These are phyloP conservation scores for Cyclopterus lumpus DNA, from an alignment of 2,797 vertebrate genomes.

Conservation along the genomic window DNA sequence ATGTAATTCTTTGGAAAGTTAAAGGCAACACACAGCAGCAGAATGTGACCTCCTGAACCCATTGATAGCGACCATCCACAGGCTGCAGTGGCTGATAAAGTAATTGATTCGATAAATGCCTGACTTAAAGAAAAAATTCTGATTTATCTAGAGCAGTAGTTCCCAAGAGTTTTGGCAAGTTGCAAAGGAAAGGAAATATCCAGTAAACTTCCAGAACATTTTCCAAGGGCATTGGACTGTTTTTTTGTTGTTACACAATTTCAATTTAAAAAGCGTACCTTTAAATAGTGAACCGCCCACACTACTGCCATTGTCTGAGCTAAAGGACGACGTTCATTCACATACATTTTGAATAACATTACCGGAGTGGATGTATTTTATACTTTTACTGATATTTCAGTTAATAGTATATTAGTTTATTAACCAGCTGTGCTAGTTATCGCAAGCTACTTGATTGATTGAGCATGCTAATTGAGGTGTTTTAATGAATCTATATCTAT, in stretches of 20 bases:
- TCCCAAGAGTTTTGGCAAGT: not conserved
- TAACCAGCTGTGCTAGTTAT: not conserved
- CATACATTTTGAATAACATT: too few relatives aligned
- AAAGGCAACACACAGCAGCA: not conserved
- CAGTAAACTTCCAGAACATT: accelerated
- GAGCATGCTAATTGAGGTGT: not conserved
- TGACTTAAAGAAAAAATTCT: not conserved
- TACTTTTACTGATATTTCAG: not conserved
- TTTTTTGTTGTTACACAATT: too few relatives aligned
- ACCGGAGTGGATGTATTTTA: too few relatives aligned
- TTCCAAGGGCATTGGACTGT: not conserved
- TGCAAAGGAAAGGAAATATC: not conserved
- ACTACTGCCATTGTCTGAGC: too few relatives aligned
- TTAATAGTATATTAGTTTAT: not conserved
- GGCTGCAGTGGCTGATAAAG: not conserved
- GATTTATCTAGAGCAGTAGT: not conserved
- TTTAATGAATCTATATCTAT: not conserved
- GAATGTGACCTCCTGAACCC: not conserved
- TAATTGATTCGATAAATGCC: too few relatives aligned
- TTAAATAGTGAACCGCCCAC: too few relatives aligned
- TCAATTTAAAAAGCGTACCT: too few relatives aligned
- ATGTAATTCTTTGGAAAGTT: not conserved
- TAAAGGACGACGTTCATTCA: too few relatives aligned
- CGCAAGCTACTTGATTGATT: not conserved
- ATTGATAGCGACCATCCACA: not conserved